A percentile compares a stretch with the other conserved stretches of the same genome.
Conservation (phyloP, 2,113 vertebrate species). For the Limanda limanda region DNA sequence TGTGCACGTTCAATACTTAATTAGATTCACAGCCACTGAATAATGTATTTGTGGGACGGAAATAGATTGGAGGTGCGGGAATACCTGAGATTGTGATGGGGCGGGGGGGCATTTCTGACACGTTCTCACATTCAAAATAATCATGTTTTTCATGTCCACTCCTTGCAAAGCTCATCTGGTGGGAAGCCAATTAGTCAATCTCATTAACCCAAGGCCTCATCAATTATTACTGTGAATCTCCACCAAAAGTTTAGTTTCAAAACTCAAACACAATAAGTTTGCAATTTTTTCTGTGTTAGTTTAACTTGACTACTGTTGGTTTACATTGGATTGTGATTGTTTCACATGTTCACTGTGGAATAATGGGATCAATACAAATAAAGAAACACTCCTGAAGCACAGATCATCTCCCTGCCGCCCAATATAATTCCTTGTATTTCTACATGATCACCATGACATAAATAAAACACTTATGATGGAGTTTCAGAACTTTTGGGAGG, state of each 20-base stretch:
- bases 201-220: constrained; percentile 21
- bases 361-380: background rate
- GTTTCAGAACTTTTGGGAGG: no score
- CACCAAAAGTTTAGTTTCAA: background rate
- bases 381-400: background rate
- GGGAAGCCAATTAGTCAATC: constrained; percentile 16
- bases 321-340: background rate
- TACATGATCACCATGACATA: no score
- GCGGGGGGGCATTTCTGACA: constrained; percentile 29
- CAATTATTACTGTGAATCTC: constrained; percentile 20
- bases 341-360: background rate
- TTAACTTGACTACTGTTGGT: background rate
- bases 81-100: constrained; percentile 57
- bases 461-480: no score
- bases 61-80: constrained; percentile 60
- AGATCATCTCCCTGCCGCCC: background rate
- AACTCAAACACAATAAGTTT: background rate
- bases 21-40: constrained; percentile 78
- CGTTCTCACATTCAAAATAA: constrained; percentile 32
- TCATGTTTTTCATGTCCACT: constrained; percentile 6
- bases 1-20: constrained; percentile 83
- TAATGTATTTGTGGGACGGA: constrained; percentile 70
- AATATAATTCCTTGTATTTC: background rate
- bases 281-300: background rate
- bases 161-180: background rate